Conservation (phyloP, 2,888 invertebrate genomes). For the Brenthis ino region DNA sequence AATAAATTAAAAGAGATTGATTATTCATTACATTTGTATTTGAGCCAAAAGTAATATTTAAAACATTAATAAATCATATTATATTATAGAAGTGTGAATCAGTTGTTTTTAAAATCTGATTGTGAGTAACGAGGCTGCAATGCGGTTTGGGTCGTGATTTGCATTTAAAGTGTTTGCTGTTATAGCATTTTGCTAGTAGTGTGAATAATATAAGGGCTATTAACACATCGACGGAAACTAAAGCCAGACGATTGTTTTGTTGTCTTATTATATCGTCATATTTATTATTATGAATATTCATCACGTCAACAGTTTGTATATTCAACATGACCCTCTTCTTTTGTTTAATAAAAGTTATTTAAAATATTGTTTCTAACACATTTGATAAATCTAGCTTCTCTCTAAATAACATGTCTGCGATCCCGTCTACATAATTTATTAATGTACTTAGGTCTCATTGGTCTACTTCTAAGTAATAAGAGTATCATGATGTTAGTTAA, state of each 20-base stretch:
- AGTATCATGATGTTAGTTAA: no score
- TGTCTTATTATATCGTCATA: no score
- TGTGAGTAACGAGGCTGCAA: slow-evolving; percentile 49
- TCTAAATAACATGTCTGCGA: neutral
- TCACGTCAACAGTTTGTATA: no score
- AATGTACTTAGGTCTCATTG: no score
- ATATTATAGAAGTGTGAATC: slow-evolving; percentile 22
- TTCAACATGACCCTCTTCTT: no score
- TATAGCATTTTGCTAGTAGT: slow-evolving; percentile 51
- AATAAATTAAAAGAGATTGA: neutral
- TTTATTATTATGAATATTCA: no score
- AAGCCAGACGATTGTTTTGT: slow-evolving; percentile 11
- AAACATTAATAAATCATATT: slow-evolving; percentile 16
- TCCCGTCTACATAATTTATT: no score
- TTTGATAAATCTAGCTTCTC: no score
- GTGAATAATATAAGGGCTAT: slow-evolving; percentile 32
- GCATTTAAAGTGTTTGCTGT: slow-evolving; percentile 67
- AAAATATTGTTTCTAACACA: no score
- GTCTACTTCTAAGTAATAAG: no score
- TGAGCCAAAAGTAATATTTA: neutral
- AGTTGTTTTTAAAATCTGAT: slow-evolving; percentile 39
- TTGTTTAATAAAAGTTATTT: no score
- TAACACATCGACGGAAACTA: slow-evolving; percentile 10
- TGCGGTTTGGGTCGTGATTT: slow-evolving; percentile 58
- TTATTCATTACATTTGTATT: neutral